These are phyloP conservation scores for Chelonoidis abingdonii DNA, from an alignment of 2,113 vertebrate species.

Conservation along the genomic window DNA sequence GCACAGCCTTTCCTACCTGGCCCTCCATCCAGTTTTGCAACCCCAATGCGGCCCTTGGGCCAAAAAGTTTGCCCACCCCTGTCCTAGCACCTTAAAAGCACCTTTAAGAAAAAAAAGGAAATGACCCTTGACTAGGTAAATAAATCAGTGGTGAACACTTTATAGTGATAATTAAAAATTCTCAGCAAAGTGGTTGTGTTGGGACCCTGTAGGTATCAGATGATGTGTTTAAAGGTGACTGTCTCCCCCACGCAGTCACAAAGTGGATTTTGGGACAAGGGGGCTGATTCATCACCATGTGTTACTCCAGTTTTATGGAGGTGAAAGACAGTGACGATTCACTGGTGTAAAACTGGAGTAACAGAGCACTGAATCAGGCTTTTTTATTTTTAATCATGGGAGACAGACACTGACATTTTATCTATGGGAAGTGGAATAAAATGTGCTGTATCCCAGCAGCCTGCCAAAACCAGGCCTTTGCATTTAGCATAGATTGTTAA, in stretches of 20 bases:
- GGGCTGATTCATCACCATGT: not conserved
- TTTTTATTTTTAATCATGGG: slow-evolving; percentile 49
- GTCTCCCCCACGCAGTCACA: not conserved
- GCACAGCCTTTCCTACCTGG: no score
- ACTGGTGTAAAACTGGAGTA: slow-evolving; percentile 23
- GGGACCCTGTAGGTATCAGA: not conserved
- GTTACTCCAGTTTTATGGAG: not conserved
- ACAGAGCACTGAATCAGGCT: slow-evolving; percentile 35
- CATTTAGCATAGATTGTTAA: slow-evolving; percentile 13
- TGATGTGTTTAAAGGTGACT: not conserved
- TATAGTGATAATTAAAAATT: not conserved
- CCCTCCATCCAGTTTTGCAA: no score
- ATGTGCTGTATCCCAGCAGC: slow-evolving; percentile 27
- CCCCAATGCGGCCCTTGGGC: no score
- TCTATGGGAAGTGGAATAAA: slow-evolving; percentile 38
- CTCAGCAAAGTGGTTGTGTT: not conserved
- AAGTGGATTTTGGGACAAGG: not conserved
- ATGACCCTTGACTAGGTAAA: not conserved
- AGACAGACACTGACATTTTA: slow-evolving; percentile 35
- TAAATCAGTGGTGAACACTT: not conserved
- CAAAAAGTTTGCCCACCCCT: no score
- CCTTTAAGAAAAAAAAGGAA: not conserved
- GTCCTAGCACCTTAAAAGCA: not conserved
- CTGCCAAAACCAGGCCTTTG: slow-evolving; percentile 37
- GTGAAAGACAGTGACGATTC: not conserved